Percentiles rank a stretch among this genome's conserved stretches.
Conservation (phyloP, 1,140 invertebrate genomes). For the Heliconius eleuchia region DNA sequence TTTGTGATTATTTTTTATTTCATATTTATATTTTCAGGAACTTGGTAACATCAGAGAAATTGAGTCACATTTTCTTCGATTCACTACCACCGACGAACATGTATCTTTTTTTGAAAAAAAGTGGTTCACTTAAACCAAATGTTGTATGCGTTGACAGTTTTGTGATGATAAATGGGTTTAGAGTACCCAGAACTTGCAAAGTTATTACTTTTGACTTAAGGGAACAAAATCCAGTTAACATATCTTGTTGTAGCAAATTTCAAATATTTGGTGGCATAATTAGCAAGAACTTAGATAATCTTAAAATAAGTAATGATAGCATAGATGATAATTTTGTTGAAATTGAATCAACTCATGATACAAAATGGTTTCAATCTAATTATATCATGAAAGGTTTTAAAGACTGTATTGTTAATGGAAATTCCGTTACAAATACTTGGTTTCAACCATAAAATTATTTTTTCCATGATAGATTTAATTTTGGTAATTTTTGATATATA, state of each 20-base stretch:
- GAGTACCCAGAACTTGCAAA: slow-evolving; percentile 61
- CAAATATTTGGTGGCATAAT: slow-evolving; percentile 61
- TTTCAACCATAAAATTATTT: slow-evolving; percentile 45
- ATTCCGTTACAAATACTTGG: slow-evolving; percentile 67
- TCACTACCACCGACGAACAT: slow-evolving; percentile 64
- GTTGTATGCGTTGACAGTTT: slow-evolving; percentile 60
- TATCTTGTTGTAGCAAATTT: slow-evolving; percentile 68
- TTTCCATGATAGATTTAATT: not conserved
- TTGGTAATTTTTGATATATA: slow-evolving; percentile 19
- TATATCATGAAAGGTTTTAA: slow-evolving; percentile 77
- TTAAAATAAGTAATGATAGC: slow-evolving; percentile 42
- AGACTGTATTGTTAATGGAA: slow-evolving; percentile 70
- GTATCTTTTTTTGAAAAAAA: slow-evolving; percentile 69
- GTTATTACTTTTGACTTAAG: slow-evolving; percentile 63
- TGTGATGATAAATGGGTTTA: slow-evolving; percentile 54
- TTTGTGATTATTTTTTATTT: not conserved
- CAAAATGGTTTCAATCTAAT: slow-evolving; percentile 68
- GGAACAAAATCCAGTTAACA: slow-evolving; percentile 45
- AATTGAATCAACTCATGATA: slow-evolving; percentile 59
- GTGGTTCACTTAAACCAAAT: slow-evolving; percentile 43
- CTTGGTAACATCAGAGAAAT: slow-evolving; percentile 64
- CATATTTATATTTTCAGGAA: slow-evolving; percentile 55
- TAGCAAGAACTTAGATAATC: slow-evolving; percentile 44
- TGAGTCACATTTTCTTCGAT: slow-evolving; percentile 62
- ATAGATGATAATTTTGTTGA: slow-evolving; percentile 49